Evolutionary conservation across 1,140 invertebrate species (phyloP), one percentile per base, ranked within the genome.

Genomic region (Aphidius ervi): DNA sequence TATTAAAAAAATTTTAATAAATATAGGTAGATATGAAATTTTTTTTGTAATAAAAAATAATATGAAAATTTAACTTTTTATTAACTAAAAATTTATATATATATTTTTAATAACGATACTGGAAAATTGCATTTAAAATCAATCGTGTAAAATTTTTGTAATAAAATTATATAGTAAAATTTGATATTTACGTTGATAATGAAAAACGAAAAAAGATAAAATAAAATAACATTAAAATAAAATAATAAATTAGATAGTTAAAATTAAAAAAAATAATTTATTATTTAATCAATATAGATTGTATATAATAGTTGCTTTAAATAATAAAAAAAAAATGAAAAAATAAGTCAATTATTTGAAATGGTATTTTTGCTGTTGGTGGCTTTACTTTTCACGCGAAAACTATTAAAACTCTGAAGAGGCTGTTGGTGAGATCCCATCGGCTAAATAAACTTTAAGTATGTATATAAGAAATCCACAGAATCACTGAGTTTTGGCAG

Each of bases 261-360:
- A 16, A 16, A 16, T 16, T 0, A 16, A 16, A 16, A 16, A 16
- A 16, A 16, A 16, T 16, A 16, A 16, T 54, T 54, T 39, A 59
- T 31, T 8, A 59, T 46, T 42, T 20, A 45, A 31, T 31, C 4
- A 31, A 31, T 31, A 16, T 16, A 16, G 16, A 16, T 16, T 0
- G 16, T 16, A 31, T 31, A 31, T 1, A 3, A 31, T 31, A 31
- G 23, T 31, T 31, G 4, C 4, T 31, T 31, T 31, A 3, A 52
- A 52, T 52, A 37, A 37, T 46, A 46, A 41, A 55, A 48, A n/a
- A n/a, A 47, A 41, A 7, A 48, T 9, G 50, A 46, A 54, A 55
- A 55, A 61, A 61, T 61, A 61, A 54, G 59, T 61, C 59, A 61
- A 61, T 55, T 61, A 61, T 43, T 39, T 61, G 45, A 54, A 47